These are phyloP conservation scores for Oryctes rhinoceros DNA, from an alignment of 1,140 invertebrate genomes.

Conservation along the genomic window DNA sequence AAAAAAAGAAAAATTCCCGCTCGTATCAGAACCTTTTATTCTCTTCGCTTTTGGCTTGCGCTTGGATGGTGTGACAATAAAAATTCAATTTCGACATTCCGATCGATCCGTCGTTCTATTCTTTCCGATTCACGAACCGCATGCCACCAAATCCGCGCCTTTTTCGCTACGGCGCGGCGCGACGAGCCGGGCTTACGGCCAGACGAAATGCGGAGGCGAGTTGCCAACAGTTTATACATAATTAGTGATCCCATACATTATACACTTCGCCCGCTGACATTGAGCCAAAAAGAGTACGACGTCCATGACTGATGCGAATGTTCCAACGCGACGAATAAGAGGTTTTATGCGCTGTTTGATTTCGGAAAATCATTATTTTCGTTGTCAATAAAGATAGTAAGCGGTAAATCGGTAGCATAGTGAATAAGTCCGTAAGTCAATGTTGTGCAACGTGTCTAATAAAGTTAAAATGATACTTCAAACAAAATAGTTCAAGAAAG, in stretches of 20 bases:
- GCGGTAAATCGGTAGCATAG: too few relatives aligned
- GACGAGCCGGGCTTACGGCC: not conserved
- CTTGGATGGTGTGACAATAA: slow-evolving; percentile 52
- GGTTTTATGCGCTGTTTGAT: too few relatives aligned
- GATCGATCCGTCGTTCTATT: slow-evolving; percentile 44
- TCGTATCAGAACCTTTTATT: slow-evolving; percentile 13
- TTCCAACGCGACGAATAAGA: not conserved
- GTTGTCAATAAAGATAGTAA: too few relatives aligned
- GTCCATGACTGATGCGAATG: not conserved
- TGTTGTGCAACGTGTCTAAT: too few relatives aligned
- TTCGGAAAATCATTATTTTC: too few relatives aligned
- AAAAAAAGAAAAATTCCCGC: not conserved
- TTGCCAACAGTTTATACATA: slow-evolving; percentile 13
- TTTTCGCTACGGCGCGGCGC: not conserved
- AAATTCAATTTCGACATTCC: slow-evolving; percentile 57
- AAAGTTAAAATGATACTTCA: too few relatives aligned
- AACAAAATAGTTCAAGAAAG: too few relatives aligned
- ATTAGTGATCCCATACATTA: slow-evolving; percentile 6
- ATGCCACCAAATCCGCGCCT: not conserved
- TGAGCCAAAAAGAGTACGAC: not conserved
- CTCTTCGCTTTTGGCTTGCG: not conserved
- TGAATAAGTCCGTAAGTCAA: too few relatives aligned
- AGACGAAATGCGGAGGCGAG: not conserved
- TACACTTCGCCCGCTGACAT: not conserved
- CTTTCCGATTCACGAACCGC: slow-evolving; percentile 18